Conservation (phyloP, 2,888 invertebrate species). For the Orthonevra nobilis region DNA sequence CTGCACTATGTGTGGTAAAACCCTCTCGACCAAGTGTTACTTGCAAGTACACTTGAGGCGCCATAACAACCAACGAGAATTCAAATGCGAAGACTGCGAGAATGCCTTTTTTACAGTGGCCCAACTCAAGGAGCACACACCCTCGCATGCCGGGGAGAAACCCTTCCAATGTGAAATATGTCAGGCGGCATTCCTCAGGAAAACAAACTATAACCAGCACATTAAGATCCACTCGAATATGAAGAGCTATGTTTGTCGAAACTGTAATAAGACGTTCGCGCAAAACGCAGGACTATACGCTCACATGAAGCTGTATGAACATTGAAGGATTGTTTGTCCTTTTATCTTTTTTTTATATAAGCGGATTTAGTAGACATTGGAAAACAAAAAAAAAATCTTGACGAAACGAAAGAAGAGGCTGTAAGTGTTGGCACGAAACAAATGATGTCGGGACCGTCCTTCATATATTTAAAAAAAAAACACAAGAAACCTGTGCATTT, state of each 20-base stretch:
- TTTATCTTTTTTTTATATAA: slow-evolving; percentile 62
- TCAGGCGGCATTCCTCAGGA: slow-evolving; percentile 73
- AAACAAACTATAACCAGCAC: slow-evolving; percentile 75
- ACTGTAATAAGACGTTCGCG: slow-evolving; percentile 69
- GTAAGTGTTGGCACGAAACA: too few species aligned
- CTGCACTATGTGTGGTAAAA: slow-evolving; percentile 74
- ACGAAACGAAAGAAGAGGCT: too few species aligned
- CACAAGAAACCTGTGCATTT: too few species aligned
- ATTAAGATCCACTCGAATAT: slow-evolving; percentile 71
- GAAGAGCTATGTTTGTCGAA: slow-evolving; percentile 62
- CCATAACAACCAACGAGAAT: slow-evolving; percentile 74
- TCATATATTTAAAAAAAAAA: too few species aligned
- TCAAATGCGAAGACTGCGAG: slow-evolving; percentile 73
- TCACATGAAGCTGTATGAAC: slow-evolving; percentile 61
- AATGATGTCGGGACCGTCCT: too few species aligned
- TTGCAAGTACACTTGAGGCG: slow-evolving; percentile 74
- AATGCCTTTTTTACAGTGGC: slow-evolving; percentile 75
- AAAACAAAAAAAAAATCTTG: too few species aligned
- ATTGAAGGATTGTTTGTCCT: slow-evolving; percentile 21
- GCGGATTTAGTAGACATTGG: too few species aligned
- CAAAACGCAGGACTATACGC: slow-evolving; percentile 64
- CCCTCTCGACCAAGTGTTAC: slow-evolving; percentile 75
- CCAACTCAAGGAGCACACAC: slow-evolving; percentile 75
- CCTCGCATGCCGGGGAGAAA: slow-evolving; percentile 72
- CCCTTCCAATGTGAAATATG: slow-evolving; percentile 74